Evolutionary conservation across 2,888 invertebrate genomes (phyloP), one percentile per base, ranked within the genome.

Genomic region (Leucophora obtusa): DNA sequence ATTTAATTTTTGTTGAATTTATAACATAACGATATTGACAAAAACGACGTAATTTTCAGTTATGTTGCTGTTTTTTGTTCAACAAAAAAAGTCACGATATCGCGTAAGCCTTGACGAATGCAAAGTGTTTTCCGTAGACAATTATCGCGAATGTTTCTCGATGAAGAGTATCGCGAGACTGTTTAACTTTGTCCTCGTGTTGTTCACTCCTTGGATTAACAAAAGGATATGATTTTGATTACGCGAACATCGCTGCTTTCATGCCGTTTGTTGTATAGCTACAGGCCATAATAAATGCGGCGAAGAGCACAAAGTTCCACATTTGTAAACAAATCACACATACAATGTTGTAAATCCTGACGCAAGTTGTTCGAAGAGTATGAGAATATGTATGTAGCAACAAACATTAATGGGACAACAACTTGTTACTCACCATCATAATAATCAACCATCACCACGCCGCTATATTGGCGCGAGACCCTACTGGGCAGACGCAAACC

Each of bases 181-280:
- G 24, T 59, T 66, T 66, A 43, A 35, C n/a, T 5, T 82, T 78
- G 75, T 80, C 56, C 83, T 82, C 75, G 76, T 83, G 85, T 84
- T 87, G 85, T 86, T 83, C 83, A 87, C 85, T 85, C 83, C 77
- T 86, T 85, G 83, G 82, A 86, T 84, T 84, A 86, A 86, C 85
- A 86, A 84, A 86, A 87, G 87, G 87, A 87, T 86, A 84, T 87
- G 85, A 85, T 83, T 88, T 82, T 71, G 73, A 79, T 78, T 84
- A 79, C 77, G 78, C 83, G 72, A 82, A 78, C 77, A 66, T 75
- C 71, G 82, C 82, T 84, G 82, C 83, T 79, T 78, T 78, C 83
- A 83, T 79, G 83, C 83, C 74, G 63, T 82, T 81, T 60, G 69
- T 68, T 50, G 66, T 56, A 62, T 43, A 24, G 43, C 58, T 56